These are phyloP conservation scores for Rhea pennata DNA, from an alignment of 2,113 vertebrate genomes.

Conservation along the genomic window DNA sequence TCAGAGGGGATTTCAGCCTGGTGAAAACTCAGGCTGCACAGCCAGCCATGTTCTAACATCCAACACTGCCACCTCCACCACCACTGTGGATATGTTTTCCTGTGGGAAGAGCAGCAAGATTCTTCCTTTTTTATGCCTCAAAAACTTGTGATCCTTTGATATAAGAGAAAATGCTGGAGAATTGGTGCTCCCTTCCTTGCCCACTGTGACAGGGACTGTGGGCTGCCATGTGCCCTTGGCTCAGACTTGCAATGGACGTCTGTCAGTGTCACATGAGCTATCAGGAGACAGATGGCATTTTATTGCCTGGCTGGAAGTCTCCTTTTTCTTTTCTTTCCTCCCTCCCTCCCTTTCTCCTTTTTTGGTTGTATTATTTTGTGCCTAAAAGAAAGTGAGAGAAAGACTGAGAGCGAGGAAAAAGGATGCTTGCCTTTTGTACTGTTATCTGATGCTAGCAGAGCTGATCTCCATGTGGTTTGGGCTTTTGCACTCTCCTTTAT, in stretches of 20 bases:
- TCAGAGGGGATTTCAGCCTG: background rate
- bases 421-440: background rate
- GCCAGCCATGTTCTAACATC: background rate
- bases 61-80: background rate
- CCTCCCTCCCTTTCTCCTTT: background rate
- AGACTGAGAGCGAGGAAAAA: background rate
- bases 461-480: background rate
- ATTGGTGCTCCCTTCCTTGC: background rate
- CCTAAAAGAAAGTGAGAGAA: background rate
- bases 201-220: fast-evolving
- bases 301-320: conserved; percentile 57
- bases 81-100: fast-evolving
- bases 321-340: background rate
- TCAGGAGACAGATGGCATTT: conserved; percentile 72
- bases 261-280: conserved; percentile 48
- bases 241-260: background rate
- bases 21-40: background rate
- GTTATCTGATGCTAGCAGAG: background rate
- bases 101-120: background rate
- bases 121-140: background rate
- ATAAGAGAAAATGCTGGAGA: background rate
- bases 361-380: background rate
- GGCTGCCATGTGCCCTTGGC: background rate
- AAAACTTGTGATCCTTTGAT: background rate
- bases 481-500: background rate